These are phyloP conservation scores for Conistra vaccinii DNA, from an alignment of 2,888 invertebrate species.

Conservation along the genomic window DNA sequence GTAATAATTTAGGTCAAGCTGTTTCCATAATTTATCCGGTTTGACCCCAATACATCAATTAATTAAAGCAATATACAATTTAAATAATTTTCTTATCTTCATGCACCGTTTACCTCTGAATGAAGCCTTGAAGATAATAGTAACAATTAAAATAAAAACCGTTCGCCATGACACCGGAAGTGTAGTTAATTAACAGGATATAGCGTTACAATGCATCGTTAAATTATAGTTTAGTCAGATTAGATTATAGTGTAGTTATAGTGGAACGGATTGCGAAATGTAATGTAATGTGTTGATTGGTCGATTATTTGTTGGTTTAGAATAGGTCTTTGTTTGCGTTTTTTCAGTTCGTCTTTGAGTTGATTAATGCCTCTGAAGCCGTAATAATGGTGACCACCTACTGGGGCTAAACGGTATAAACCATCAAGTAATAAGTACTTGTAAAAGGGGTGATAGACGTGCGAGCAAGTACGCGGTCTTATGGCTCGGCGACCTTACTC, in stretches of 20 bases:
- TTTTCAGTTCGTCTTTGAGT: no score
- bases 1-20: neutral
- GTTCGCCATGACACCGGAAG: constrained; percentile 48
- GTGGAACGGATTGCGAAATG: constrained; percentile 30
- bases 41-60: neutral
- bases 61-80: constrained; percentile 30
- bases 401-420: no score
- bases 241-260: neutral
- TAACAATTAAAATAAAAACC: constrained; percentile 49
- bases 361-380: no score
- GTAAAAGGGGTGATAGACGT: no score
- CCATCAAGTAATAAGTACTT: no score
- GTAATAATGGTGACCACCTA: no score
- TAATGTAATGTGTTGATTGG: neutral
- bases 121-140: constrained; percentile 47
- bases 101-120: constrained; percentile 37
- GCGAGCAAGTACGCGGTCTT: no score
- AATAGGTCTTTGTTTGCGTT: neutral
- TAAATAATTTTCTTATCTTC: constrained; percentile 42
- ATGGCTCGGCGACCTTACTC: no score
- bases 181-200: constrained; percentile 46
- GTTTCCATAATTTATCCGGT: neutral
- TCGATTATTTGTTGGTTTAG: neutral
- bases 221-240: constrained; percentile 23
- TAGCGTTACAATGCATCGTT: constrained; percentile 48